Percentiles rank a stretch among this genome's conserved stretches.
Evolutionary conservation across 2,113 vertebrate genomes (phyloP).

Genomic region (Hydrochoerus hydrochaeris): DNA sequence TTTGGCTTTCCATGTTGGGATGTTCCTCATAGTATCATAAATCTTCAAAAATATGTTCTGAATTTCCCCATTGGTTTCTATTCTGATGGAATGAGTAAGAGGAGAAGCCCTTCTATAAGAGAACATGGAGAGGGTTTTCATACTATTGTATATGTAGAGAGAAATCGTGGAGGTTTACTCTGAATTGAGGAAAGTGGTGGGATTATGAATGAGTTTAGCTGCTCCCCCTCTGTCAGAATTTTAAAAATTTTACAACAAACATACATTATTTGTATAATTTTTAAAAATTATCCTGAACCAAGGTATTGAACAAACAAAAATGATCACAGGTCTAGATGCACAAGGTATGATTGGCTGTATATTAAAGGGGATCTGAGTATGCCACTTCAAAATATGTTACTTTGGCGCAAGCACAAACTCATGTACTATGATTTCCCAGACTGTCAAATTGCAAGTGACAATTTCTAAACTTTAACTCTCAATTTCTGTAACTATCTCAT

Average conservation of each 20-base stretch:
- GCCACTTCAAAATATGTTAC: not conserved
- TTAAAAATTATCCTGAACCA: not conserved
- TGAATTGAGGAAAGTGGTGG: conserved; percentile 32
- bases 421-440: not conserved
- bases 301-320: conserved; percentile 39
- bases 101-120: not conserved
- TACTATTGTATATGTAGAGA: not conserved
- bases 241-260: not conserved
- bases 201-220: conserved; percentile 46
- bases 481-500: conserved; percentile 50
- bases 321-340: conserved; percentile 35
- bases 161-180: conserved; percentile 30
- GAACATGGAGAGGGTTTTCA: not conserved
- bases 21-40: conserved; percentile 14
- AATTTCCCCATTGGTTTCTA: conserved; percentile 31
- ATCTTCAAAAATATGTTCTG: conserved; percentile 24
- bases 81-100: not conserved
- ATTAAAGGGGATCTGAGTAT: conserved; percentile 22
- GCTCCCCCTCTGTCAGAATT: not conserved
- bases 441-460: conserved; percentile 44
- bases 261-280: conserved; percentile 6
- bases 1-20: conserved; percentile 37
- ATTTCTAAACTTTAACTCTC: conserved; percentile 40
- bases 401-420: conserved; percentile 26
- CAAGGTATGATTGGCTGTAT: not conserved